phyloP scores from a whole-genome alignment of 2,797 vertebrate species.

The Lycodopsis pacificus region DNA sequence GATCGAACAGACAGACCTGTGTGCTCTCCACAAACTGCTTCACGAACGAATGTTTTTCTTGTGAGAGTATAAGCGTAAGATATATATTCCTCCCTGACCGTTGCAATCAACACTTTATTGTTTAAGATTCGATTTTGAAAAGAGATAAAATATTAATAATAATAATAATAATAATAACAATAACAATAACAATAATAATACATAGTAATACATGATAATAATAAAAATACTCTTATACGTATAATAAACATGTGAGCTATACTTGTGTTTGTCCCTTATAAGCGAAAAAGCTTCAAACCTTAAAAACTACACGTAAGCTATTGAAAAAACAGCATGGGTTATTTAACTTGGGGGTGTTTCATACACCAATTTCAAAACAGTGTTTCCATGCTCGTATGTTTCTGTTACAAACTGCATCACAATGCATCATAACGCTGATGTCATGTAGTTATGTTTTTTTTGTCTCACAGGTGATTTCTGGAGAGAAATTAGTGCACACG shows the following conservation, averaged over 20 bases:
- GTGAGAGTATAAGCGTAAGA: background rate
- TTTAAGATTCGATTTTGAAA: background rate
- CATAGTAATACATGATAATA: background rate
- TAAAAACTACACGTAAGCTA: background rate
- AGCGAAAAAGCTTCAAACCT: background rate
- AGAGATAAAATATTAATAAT: background rate
- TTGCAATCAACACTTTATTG: background rate
- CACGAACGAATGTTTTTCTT: background rate
- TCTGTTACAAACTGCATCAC: conserved; percentile 1
- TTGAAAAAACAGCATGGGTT: background rate
- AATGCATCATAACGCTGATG: conserved; percentile 1
- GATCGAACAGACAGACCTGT: conserved; percentile 15
- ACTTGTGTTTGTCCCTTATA: background rate
- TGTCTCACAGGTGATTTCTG: background rate
- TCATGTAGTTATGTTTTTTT: background rate
- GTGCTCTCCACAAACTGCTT: conserved; percentile 1
- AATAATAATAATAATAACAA: background rate
- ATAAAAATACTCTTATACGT: background rate
- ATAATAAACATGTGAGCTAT: background rate
- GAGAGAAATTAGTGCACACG: background rate
- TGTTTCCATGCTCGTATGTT: background rate
- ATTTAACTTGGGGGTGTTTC: conserved; percentile 35
- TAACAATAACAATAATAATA: conserved; percentile 7
- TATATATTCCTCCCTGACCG: background rate
- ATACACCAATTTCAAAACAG: conserved; percentile 13